These are phyloP conservation scores for Colinus virginianus DNA, from an alignment of 2,113 vertebrate species.

Conservation along the genomic window DNA sequence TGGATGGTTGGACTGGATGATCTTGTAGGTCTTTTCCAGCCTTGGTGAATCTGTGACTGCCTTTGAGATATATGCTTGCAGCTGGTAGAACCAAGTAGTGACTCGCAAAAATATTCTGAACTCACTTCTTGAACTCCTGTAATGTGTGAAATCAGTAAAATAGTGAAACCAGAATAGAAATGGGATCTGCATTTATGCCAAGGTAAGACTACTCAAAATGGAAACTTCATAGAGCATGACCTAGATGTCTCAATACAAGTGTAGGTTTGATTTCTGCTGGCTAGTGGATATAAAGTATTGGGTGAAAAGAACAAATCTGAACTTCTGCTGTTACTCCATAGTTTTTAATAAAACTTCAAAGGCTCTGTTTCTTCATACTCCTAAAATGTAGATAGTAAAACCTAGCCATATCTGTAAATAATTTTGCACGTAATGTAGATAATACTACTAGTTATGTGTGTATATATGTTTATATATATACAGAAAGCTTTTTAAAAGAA, in stretches of 20 bases:
- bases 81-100: neutral
- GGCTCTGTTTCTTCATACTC: neutral
- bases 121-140: neutral
- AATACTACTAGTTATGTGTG: neutral
- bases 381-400: neutral
- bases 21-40: too few relatives aligned
- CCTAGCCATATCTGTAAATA: neutral
- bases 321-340: neutral
- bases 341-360: neutral
- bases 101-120: neutral
- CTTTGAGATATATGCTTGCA: neutral
- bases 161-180: conserved; percentile 8
- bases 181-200: neutral
- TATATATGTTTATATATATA: neutral
- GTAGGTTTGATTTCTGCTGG: neutral
- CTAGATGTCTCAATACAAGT: neutral
- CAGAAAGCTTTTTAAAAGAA: neutral
- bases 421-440: neutral
- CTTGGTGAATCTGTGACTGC: neutral
- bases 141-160: neutral
- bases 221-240: neutral
- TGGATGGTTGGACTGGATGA: too few relatives aligned
- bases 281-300: neutral
- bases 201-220: neutral
- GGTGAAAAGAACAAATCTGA: neutral